Conservation (phyloP, 1,140 invertebrate species). For the Drosophila lowei region DNA sequence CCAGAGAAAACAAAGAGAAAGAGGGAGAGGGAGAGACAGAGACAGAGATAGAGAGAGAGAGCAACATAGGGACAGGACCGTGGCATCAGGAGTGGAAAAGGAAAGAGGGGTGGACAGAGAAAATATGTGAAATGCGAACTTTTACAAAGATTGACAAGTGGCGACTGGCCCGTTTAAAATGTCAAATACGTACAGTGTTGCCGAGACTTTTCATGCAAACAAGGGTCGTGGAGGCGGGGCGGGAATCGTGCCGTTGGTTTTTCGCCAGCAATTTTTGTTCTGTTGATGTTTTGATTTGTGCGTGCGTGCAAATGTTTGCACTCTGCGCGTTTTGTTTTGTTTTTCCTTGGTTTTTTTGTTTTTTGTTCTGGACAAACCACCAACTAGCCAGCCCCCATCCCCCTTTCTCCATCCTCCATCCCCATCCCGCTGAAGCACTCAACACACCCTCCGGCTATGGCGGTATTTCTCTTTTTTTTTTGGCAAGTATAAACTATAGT, state of each 20-base stretch:
- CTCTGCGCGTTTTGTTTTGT: conserved; percentile 74
- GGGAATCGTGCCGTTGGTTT: conserved; percentile 51
- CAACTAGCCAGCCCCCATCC: conserved; percentile 30
- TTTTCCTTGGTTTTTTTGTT: conserved; percentile 34
- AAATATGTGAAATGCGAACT: conserved; percentile 80
- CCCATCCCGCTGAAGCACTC: conserved; percentile 15
- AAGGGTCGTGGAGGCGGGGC: conserved; percentile 7
- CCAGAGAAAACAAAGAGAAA: conserved; percentile 8
- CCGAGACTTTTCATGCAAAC: conserved; percentile 74
- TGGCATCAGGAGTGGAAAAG: conserved; percentile 35
- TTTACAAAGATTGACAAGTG: conserved; percentile 81
- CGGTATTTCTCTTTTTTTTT: conserved; percentile 3
- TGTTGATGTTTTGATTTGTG: conserved; percentile 81
- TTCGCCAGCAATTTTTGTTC: conserved; percentile 65
- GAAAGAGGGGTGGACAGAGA: conserved; percentile 21
- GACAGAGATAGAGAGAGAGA: conserved; percentile 11
- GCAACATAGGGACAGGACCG: conserved; percentile 37
- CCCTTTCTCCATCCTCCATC: neutral
- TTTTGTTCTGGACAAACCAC: conserved; percentile 47
- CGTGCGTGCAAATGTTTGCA: conserved; percentile 81
- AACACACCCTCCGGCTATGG: conserved; percentile 27
- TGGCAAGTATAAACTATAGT: conserved; percentile 31
- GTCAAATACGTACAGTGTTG: conserved; percentile 79
- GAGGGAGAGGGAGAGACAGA: conserved; percentile 5
- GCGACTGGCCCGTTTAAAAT: conserved; percentile 79